Conservation (phyloP, 2,888 invertebrate species). For the Scaptomyza polygonia region DNA sequence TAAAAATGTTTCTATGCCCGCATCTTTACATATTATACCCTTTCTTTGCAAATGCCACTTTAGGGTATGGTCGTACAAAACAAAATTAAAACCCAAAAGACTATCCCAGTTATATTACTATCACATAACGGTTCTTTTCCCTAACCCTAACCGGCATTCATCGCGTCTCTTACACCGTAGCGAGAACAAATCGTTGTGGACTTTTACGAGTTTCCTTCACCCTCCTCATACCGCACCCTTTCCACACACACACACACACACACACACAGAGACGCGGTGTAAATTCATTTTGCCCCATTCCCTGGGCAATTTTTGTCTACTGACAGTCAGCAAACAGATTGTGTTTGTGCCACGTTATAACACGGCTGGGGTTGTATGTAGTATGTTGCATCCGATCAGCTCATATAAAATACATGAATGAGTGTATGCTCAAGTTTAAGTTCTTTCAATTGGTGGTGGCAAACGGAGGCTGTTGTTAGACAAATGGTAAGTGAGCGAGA, state of each 20-base stretch:
- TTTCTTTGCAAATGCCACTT: slow-evolving; percentile 4
- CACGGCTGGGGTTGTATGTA: slow-evolving; percentile 33
- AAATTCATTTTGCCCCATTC: slow-evolving; percentile 21
- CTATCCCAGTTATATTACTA: slow-evolving; percentile 49
- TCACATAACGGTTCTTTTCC: slow-evolving; percentile 55
- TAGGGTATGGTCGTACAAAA: slow-evolving; percentile 31
- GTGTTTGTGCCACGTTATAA: slow-evolving; percentile 45
- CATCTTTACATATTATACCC: slow-evolving; percentile 34
- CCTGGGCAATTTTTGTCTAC: slow-evolving; percentile 61
- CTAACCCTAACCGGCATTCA: neutral
- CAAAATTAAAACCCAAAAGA: slow-evolving; percentile 36
- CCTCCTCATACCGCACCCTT: slow-evolving; percentile 4
- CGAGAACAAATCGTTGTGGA: slow-evolving; percentile 75
- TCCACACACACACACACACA: neutral
- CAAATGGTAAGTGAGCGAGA: neutral
- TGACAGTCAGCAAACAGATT: slow-evolving; percentile 77
- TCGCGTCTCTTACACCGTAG: slow-evolving; percentile 28
- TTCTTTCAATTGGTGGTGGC: slow-evolving; percentile 26
- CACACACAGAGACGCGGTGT: neutral
- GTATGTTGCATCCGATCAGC: slow-evolving; percentile 48
- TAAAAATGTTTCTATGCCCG: neutral
- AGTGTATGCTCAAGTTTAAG: slow-evolving; percentile 26
- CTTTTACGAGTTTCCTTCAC: slow-evolving; percentile 71
- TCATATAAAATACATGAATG: slow-evolving; percentile 19
- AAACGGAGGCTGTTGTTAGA: slow-evolving; percentile 13